A percentile compares a stretch with the other conserved stretches of the same genome.
These are phyloP conservation scores for Paedocypris micromegethes DNA, from an alignment of 2,797 vertebrate genomes.

Conservation along the genomic window DNA sequence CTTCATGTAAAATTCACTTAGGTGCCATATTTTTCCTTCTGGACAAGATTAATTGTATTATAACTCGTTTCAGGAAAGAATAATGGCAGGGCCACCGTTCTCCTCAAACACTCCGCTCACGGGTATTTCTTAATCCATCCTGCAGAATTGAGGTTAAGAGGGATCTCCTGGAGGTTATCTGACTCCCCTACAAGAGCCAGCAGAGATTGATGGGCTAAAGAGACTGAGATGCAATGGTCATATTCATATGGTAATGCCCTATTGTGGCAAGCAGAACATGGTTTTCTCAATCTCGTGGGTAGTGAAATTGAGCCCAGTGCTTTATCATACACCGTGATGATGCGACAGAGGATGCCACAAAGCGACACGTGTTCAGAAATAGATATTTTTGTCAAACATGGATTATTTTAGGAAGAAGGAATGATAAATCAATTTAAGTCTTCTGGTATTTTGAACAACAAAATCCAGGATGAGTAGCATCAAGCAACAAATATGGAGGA, in stretches of 20 bases:
- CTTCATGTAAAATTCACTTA: slow-evolving; percentile 81
- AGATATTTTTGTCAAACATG: slow-evolving; percentile 29
- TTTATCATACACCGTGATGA: slow-evolving; percentile 52
- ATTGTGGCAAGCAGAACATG: slow-evolving; percentile 67
- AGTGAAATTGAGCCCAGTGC: slow-evolving; percentile 47
- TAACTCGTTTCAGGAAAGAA: slow-evolving; percentile 71
- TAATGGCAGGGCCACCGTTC: slow-evolving; percentile 57
- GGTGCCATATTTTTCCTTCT: slow-evolving; percentile 71
- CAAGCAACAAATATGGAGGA: slow-evolving; percentile 19
- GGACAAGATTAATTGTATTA: slow-evolving; percentile 77
- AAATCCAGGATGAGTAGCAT: slow-evolving; percentile 9
- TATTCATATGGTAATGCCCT: slow-evolving; percentile 81
- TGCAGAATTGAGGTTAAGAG: slow-evolving; percentile 84
- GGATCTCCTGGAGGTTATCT: slow-evolving; percentile 81
- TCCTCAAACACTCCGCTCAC: slow-evolving; percentile 52
- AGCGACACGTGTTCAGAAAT: slow-evolving; percentile 38
- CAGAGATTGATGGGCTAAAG: slow-evolving; percentile 79
- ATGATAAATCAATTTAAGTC: slow-evolving; percentile 58
- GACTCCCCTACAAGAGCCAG: slow-evolving; percentile 60
- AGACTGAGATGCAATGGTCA: slow-evolving; percentile 65
- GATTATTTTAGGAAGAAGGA: slow-evolving; percentile 34
- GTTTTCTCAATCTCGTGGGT: slow-evolving; percentile 73
- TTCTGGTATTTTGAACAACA: slow-evolving; percentile 37
- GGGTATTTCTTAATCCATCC: slow-evolving; percentile 78
- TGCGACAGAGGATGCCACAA: slow-evolving; percentile 59